A percentile compares a stretch with the other conserved stretches of the same genome.
Evolutionary conservation across 2,797 vertebrate genomes (phyloP).

Genomic region (Sebastes flavidus): DNA sequence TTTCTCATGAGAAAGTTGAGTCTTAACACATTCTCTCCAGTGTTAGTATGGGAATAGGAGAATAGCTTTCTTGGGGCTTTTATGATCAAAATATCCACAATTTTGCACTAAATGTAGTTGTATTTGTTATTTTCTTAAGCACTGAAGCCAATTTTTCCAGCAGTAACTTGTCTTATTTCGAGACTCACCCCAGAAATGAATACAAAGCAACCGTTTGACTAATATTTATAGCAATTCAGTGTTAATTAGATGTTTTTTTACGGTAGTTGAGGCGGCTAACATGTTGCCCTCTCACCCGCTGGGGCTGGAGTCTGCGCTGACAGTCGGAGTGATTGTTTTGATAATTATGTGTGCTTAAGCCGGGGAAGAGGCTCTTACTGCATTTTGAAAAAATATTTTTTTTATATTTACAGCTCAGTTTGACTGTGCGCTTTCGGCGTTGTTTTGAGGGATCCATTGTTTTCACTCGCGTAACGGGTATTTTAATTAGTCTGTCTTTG

Average conservation of each 20-base stretch:
- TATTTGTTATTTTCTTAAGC: neutral
- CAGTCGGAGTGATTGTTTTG: slow-evolving; percentile 52
- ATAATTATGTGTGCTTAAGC: slow-evolving; percentile 58
- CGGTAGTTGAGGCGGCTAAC: slow-evolving; percentile 36
- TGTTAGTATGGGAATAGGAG: neutral
- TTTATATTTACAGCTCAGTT: slow-evolving; percentile 31
- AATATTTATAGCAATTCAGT: slow-evolving; percentile 43
- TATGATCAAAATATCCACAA: neutral
- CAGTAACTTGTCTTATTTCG: neutral
- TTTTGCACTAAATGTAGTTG: neutral
- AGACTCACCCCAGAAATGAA: neutral
- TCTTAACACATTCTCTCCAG: neutral
- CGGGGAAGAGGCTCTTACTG: slow-evolving; percentile 17
- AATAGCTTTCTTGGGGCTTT: neutral
- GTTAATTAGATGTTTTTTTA: slow-evolving; percentile 61
- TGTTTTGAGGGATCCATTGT: slow-evolving; percentile 63
- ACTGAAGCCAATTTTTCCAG: neutral
- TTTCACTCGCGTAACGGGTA: slow-evolving; percentile 53
- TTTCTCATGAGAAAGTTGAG: neutral
- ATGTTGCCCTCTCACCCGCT: slow-evolving; percentile 60
- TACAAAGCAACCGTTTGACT: slow-evolving; percentile 17
- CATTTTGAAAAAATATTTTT: slow-evolving; percentile 42
- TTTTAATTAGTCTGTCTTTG: slow-evolving; percentile 74
- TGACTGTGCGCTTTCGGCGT: slow-evolving; percentile 22
- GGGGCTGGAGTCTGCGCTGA: slow-evolving; percentile 39